These are phyloP conservation scores for Antigone vipio DNA, from an alignment of 2,113 vertebrate genomes.

Conservation along the genomic window DNA sequence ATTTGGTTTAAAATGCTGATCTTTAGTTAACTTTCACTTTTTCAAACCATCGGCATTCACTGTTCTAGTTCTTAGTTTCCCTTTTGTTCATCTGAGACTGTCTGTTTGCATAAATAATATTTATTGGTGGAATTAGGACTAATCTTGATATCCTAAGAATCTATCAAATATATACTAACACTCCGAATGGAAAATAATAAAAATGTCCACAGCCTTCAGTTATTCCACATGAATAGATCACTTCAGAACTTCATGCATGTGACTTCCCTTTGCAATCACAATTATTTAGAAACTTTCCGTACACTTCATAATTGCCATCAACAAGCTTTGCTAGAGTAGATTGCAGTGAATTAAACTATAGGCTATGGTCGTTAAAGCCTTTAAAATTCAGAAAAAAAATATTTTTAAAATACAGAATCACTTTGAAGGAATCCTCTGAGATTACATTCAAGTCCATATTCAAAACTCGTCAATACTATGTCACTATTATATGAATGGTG, in stretches of 20 bases:
- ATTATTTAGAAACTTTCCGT: neutral
- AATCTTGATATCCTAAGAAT: neutral
- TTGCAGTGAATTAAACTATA: neutral
- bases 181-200: neutral
- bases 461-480: neutral
- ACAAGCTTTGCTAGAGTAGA: neutral
- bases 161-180: neutral
- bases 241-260: neutral
- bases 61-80: neutral
- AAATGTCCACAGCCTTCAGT: neutral
- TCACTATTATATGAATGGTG: neutral
- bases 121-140: neutral
- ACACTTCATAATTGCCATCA: neutral
- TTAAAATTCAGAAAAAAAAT: neutral
- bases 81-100: neutral
- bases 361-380: neutral
- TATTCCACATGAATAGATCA: neutral
- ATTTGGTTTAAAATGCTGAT: conserved; percentile 22
- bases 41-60: neutral
- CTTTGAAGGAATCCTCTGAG: neutral
- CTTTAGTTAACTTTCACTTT: conserved; percentile 24
- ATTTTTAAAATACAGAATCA: neutral
- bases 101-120: neutral
- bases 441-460: neutral
- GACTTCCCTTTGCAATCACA: neutral